Evolutionary conservation across 2,888 invertebrate genomes (phyloP).

Genomic region (Argynnis bischoffii): DNA sequence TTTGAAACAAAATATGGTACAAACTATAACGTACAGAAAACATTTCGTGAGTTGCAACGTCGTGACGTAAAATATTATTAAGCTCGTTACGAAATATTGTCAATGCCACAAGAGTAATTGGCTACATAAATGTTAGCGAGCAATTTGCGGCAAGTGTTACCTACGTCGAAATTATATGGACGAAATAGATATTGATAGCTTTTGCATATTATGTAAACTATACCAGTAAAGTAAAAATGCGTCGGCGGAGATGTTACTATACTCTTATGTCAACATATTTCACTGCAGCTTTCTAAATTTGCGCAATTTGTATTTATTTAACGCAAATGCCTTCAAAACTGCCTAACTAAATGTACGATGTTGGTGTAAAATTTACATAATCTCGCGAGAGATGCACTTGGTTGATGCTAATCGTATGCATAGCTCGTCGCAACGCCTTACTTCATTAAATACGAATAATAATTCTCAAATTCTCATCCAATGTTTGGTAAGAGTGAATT

Average conservation of each 20-base stretch:
- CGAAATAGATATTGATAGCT: conserved; percentile 46
- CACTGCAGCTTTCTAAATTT: conserved; percentile 33
- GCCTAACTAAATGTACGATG: conserved; percentile 56
- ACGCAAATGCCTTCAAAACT: conserved; percentile 48
- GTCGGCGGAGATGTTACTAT: conserved; percentile 27
- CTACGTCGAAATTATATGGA: conserved; percentile 47
- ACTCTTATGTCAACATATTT: conserved; percentile 25
- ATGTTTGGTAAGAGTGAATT: conserved; percentile 39
- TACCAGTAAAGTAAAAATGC: conserved; percentile 39
- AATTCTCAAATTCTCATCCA: conserved; percentile 40
- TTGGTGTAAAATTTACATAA: conserved; percentile 63
- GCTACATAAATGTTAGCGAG: conserved; percentile 47
- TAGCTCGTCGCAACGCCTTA: conserved; percentile 53
- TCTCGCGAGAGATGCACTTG: conserved; percentile 65
- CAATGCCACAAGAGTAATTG: conserved; percentile 62
- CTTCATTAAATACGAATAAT: conserved; percentile 52
- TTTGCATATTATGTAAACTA: conserved; percentile 62
- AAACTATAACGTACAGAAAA: conserved; percentile 11
- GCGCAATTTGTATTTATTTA: conserved; percentile 35
- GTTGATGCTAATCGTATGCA: conserved; percentile 61
- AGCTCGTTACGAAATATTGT: conserved; percentile 59
- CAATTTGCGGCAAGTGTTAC: conserved; percentile 58
- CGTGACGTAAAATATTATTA: conserved; percentile 58
- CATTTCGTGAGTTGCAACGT: conserved; percentile 46
- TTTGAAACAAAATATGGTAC: neutral